Evolutionary conservation across 2,113 vertebrate species (phyloP).

Genomic region (Ranitomeya imitator): DNA sequence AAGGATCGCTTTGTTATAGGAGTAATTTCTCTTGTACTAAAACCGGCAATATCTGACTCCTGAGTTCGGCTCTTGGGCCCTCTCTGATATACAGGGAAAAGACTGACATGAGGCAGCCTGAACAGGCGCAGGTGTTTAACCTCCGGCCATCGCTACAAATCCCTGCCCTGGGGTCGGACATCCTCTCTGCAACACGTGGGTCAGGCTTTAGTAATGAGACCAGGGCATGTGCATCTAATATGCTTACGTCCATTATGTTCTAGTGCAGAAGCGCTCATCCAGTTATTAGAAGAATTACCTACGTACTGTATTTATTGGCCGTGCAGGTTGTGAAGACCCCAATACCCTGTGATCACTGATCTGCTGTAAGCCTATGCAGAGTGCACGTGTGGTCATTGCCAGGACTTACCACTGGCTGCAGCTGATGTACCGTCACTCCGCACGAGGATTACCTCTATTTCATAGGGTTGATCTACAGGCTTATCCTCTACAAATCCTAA

Average conservation of each 20-base stretch:
- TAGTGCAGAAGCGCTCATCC: neutral
- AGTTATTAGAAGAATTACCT: neutral
- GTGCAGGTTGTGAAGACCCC: too few relatives aligned
- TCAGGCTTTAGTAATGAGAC: neutral
- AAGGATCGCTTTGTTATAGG: neutral
- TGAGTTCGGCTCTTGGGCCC: neutral
- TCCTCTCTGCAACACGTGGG: neutral
- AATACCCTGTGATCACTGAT: too few relatives aligned
- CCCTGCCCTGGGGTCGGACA: neutral
- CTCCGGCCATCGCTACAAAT: conserved; percentile 11
- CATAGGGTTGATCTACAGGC: too few relatives aligned
- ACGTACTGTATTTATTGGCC: too few relatives aligned
- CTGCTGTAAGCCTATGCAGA: too few relatives aligned
- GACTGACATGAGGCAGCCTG: neutral
- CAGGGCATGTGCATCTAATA: neutral
- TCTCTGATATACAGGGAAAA: neutral
- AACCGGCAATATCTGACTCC: neutral
- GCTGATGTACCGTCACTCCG: too few relatives aligned
- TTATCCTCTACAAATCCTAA: too few relatives aligned
- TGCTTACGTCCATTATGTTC: neutral
- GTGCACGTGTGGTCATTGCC: too few relatives aligned
- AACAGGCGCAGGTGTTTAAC: conserved; percentile 38
- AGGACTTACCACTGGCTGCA: too few relatives aligned
- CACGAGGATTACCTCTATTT: too few relatives aligned
- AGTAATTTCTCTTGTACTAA: neutral